Evolutionary conservation across 1,140 invertebrate species (phyloP).

Genomic region (Colletes gigas): DNA sequence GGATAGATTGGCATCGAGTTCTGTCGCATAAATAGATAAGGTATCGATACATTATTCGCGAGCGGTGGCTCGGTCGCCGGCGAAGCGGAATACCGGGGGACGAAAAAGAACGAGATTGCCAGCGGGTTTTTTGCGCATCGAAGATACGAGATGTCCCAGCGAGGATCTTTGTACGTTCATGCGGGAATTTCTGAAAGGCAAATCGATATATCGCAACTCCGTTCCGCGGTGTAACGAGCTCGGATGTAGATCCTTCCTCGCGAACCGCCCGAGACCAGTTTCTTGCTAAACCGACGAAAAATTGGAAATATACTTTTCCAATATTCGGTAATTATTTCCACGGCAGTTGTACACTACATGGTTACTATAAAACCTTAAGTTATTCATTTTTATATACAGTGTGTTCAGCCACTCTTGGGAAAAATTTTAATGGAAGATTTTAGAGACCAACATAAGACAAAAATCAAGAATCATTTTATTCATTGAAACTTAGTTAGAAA

Average conservation of each 20-base stretch:
- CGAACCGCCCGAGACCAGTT: not conserved
- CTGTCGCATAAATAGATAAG: conserved; percentile 73
- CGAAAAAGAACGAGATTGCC: conserved; percentile 50
- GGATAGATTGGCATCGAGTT: conserved; percentile 69
- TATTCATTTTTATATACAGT: too few relatives aligned
- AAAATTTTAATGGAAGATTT: too few relatives aligned
- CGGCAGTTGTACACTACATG: too few relatives aligned
- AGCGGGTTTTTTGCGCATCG: conserved; percentile 12
- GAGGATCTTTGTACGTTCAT: not conserved
- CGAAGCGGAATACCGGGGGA: conserved; percentile 18
- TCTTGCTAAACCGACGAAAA: too few relatives aligned
- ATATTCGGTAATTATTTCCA: too few relatives aligned
- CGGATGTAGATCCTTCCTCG: not conserved
- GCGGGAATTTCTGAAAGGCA: conserved; percentile 6
- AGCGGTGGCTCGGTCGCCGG: conserved; percentile 35
- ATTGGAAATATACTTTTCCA: too few relatives aligned
- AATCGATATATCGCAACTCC: conserved; percentile 9
- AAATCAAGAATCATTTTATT: too few relatives aligned
- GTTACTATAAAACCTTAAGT: too few relatives aligned
- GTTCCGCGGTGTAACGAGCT: not conserved
- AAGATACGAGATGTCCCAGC: conserved; percentile 32
- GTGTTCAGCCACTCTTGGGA: too few relatives aligned
- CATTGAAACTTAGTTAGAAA: too few relatives aligned
- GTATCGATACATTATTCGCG: conserved; percentile 71
- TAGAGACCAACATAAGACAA: too few relatives aligned